Percentiles rank a stretch among this genome's conserved stretches.
Conservation (phyloP, 2,797 vertebrate genomes). For the Pelobates cultripes region DNA sequence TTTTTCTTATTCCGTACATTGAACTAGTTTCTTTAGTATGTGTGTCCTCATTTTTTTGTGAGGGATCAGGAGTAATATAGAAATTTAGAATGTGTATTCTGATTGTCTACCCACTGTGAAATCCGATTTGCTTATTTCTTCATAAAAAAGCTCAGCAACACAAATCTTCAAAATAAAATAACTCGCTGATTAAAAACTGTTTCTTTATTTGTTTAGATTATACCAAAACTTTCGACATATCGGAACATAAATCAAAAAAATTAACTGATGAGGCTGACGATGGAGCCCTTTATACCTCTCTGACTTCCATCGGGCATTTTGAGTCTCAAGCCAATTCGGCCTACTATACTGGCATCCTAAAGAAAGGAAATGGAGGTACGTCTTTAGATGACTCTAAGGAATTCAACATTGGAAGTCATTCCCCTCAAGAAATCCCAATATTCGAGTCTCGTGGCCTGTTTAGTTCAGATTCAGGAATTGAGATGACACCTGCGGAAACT, state of each 20-base stretch:
- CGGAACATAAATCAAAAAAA: slow-evolving; percentile 66
- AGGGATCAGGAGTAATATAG: no score
- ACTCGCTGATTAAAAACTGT: not conserved
- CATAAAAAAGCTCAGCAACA: no score
- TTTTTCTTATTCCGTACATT: no score
- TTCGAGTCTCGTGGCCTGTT: slow-evolving; percentile 80
- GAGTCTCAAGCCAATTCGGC: slow-evolving; percentile 75
- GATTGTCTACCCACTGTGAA: no score
- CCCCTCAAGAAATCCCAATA: slow-evolving; percentile 75
- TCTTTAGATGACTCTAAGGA: slow-evolving; percentile 68
- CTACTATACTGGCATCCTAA: slow-evolving; percentile 83
- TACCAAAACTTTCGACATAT: slow-evolving; percentile 67
- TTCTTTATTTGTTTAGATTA: slow-evolving; percentile 71
- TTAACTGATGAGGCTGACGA: slow-evolving; percentile 71
- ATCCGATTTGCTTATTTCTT: no score
- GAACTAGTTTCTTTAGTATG: no score
- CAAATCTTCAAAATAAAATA: no score
- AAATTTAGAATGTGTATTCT: no score
- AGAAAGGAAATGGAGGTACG: slow-evolving; percentile 69
- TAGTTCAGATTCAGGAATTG: slow-evolving; percentile 84
- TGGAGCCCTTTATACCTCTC: slow-evolving; percentile 88
- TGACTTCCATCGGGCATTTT: slow-evolving; percentile 83
- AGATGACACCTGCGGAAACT: slow-evolving; percentile 84
- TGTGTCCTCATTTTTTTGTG: no score
- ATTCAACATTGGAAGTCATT: slow-evolving; percentile 55